Percentiles rank a stretch among this genome's conserved stretches.
Conservation (phyloP, 2,113 vertebrate genomes). For the Strix uralensis region DNA sequence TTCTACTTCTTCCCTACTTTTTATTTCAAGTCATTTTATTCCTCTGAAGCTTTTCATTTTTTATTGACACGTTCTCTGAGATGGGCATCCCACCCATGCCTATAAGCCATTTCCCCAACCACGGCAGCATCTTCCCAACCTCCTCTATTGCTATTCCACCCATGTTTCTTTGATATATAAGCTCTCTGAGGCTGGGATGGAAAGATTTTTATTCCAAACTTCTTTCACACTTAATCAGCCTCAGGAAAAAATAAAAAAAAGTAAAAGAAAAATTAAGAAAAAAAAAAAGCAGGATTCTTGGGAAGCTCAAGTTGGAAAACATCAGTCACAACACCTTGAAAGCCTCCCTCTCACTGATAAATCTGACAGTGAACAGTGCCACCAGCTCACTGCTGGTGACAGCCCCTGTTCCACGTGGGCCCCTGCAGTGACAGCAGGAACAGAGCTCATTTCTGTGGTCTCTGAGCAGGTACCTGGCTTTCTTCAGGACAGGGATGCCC, state of each 20-base stretch:
- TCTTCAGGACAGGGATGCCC: background rate
- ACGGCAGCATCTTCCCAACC: background rate
- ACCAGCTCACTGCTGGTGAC: background rate
- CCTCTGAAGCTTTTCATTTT: background rate
- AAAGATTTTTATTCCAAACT: background rate
- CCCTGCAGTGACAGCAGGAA: background rate
- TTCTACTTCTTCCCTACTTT: background rate
- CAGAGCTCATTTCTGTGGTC: background rate
- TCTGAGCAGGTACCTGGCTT: background rate
- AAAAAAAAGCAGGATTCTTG: background rate
- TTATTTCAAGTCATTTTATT: background rate
- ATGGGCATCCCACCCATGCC: background rate
- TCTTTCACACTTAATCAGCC: background rate
- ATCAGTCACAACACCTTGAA: background rate
- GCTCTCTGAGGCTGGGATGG: background rate
- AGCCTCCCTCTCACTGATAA: background rate
- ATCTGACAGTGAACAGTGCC: background rate
- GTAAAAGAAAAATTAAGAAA: too few species aligned
- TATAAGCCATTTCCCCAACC: accelerated
- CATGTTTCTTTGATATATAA: background rate
- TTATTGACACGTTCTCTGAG: background rate
- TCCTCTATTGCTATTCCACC: background rate
- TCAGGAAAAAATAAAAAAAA: background rate
- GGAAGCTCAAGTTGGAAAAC: background rate
- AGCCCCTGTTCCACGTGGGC: background rate